Base-by-base conservation (phyloP, 1,140 invertebrate species). In the Neotoxoptera formosana region DNA sequence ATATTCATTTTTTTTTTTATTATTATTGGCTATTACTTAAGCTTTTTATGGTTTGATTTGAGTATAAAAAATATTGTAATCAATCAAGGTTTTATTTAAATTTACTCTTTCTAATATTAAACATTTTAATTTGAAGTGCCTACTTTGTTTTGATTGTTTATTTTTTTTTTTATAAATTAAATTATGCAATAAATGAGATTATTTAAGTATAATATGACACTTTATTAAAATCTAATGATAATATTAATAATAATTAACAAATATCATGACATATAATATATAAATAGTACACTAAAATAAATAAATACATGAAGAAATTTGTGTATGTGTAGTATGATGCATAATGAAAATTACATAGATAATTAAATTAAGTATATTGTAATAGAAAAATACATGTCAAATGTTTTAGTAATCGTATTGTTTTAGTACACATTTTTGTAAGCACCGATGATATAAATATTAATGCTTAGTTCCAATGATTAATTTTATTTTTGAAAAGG, bases 291-390 rank as follows among this genome's bases (percentile, higher is more conserved):
- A 25, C 25, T 41, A 41, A 36, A 83, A 0, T 36, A 83, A 2
- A 41, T 84, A 84, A 36, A 45, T 25, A 67, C 60, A 67, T 84
- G 41, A 25, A 23, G 8, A 83, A 83, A 83, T 2, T 8, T 41
- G 81, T 83, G 20, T 7, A 36, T 83, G 14, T 86, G 45, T 47
- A n/a, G 3, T 47, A 86, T 47, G 14, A 0, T 30, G 23, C 14
- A 45, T 0, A 41, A 30, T 41, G 9, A 45, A 84, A 84, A 25
- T 84, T 45, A 84, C 9, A 84, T 25, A 84, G 45, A 47, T 86
- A 86, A 86, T 86, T 47, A 86, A 86, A 86, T 86, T 86, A 47
- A 25, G 60, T n/a, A 34, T 76, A 23, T 84, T 47, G 45, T 47
- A 23, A 41, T 47, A 30, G 45, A 30, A 41, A 84, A 86, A 86